phyloP scores from a whole-genome alignment of 2,113 vertebrate genomes.

The Oryzias javanicus region DNA sequence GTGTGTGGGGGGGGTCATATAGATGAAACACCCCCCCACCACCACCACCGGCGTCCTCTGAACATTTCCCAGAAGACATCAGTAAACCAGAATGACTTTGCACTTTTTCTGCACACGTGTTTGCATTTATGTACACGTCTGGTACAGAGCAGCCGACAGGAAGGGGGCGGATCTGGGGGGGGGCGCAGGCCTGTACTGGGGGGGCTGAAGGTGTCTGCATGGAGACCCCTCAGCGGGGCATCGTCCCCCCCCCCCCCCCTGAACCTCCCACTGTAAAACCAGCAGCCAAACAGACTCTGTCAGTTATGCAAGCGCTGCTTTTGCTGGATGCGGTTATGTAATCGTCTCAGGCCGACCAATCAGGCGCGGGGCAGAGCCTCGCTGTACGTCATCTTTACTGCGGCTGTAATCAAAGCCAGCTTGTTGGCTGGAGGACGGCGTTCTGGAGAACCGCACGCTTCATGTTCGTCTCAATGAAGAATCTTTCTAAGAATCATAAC shows the following conservation, averaged over 20 bases:
- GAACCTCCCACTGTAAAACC: too few species aligned
- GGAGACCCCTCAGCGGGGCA: too few species aligned
- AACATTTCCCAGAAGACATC: not conserved
- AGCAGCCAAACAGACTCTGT: too few species aligned
- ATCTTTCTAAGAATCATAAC: too few species aligned
- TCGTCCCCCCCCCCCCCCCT: too few species aligned
- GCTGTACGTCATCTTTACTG: not conserved
- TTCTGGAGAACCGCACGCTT: too few species aligned
- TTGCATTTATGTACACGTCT: slow-evolving; percentile 55
- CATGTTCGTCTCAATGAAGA: too few species aligned
- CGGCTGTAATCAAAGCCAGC: slow-evolving; percentile 63
- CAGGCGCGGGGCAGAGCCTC: slow-evolving; percentile 48
- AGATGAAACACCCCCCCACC: not conserved
- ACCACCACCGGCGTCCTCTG: not conserved
- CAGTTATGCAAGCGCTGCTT: not conserved
- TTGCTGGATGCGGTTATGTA: slow-evolving; percentile 17
- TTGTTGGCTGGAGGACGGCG: slow-evolving; percentile 5
- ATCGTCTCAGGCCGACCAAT: slow-evolving; percentile 54
- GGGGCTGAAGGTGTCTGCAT: not conserved
- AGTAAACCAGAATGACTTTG: slow-evolving; percentile 64
- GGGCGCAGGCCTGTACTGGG: not conserved
- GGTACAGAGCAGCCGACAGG: slow-evolving; percentile 1
- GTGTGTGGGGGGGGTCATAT: too few species aligned
- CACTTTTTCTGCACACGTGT: slow-evolving; percentile 70
- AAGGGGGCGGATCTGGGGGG: not conserved